These are phyloP conservation scores for Bombus picipes DNA, from an alignment of 1,140 invertebrate genomes.

Conservation along the genomic window DNA sequence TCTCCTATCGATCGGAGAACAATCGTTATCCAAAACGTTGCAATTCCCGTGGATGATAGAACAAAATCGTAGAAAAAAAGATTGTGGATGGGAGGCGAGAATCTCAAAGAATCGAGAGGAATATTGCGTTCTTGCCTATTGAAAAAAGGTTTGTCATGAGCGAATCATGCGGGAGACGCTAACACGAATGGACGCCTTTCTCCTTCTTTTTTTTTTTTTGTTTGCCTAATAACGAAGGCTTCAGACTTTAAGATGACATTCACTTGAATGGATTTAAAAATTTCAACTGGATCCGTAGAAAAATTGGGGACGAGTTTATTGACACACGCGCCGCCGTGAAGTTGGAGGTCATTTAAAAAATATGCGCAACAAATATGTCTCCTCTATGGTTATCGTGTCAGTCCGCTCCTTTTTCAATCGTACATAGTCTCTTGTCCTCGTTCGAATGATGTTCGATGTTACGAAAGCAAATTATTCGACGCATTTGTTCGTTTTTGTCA, in stretches of 20 bases:
- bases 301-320: slow-evolving; percentile 59
- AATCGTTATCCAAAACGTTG: neutral
- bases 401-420: neutral
- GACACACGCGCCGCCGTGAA: slow-evolving; percentile 16
- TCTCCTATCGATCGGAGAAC: neutral
- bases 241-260: neutral
- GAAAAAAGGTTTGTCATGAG: neutral
- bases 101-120: neutral
- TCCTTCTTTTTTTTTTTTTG: neutral
- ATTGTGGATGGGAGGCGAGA: neutral
- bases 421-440: slow-evolving; percentile 3
- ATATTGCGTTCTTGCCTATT: neutral
- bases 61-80: neutral
- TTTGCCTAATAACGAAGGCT: neutral
- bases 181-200: too few species aligned
- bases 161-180: slow-evolving; percentile 4
- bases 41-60: neutral
- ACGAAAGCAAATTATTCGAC: slow-evolving; percentile 18
- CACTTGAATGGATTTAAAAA: neutral
- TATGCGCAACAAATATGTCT: slow-evolving; percentile 50
- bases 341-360: slow-evolving; percentile 30
- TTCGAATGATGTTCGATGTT: neutral
- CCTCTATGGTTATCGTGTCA: neutral
- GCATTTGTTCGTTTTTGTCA: slow-evolving; percentile 8
- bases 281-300: slow-evolving; percentile 13